These are phyloP conservation scores for Tenualosa ilisha DNA, from an alignment of 2,797 vertebrate genomes.

Conservation along the genomic window DNA sequence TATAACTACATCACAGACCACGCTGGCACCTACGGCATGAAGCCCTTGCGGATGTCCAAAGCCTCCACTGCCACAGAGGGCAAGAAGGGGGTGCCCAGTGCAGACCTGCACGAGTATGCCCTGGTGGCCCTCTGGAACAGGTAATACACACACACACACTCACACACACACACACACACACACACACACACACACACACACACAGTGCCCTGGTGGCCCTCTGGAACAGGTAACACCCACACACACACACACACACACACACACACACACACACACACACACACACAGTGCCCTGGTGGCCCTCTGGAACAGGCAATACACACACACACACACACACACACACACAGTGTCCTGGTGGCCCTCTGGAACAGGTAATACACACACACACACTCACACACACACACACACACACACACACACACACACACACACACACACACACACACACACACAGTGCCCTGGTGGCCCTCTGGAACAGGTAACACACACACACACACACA, in stretches of 20 bases:
- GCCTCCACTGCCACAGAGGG: slow-evolving; percentile 65
- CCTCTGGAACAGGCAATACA: background rate
- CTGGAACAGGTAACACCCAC: background rate
- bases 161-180: background rate
- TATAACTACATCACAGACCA: slow-evolving; percentile 99
- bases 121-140: slow-evolving; percentile 96
- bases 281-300: background rate
- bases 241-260: background rate
- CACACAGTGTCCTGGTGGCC: too few species aligned
- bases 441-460: too few species aligned
- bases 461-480: too few species aligned
- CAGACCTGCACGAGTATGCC: slow-evolving; percentile 91
- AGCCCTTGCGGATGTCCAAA: slow-evolving; percentile 92
- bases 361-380: too few species aligned
- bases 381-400: background rate
- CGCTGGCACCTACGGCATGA: slow-evolving; percentile 93
- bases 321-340: background rate
- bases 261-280: background rate
- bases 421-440: background rate
- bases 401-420: background rate
- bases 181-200: background rate
- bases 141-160: slow-evolving; percentile 61
- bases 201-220: background rate
- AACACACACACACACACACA: background rate
- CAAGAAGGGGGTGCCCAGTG: slow-evolving; percentile 79